phyloP scores from a whole-genome alignment of 92 coral and sea anemone species.

The Micromussa lordhowensis region DNA sequence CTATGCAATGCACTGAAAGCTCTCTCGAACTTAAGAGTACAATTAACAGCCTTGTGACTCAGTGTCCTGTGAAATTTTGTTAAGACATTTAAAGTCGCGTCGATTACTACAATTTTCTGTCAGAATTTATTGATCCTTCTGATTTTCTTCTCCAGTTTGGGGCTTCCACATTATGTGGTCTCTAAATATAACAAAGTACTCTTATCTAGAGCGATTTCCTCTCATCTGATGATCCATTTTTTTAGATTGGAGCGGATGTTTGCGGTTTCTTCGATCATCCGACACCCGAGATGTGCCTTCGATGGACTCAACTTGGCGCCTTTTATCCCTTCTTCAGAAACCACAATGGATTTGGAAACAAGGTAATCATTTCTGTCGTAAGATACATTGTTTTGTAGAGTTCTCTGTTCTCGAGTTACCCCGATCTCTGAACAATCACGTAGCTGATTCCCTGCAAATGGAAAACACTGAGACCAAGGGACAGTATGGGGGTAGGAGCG shows the following conservation, averaged over 20 bases:
- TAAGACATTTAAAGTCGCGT: background rate
- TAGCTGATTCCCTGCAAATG: background rate
- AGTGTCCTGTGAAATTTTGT: background rate
- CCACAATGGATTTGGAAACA: conserved; percentile 86
- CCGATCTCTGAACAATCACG: background rate
- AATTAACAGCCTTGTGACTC: background rate
- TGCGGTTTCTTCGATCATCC: conserved; percentile 90
- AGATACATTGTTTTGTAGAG: background rate
- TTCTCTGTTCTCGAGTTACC: background rate
- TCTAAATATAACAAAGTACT: background rate
- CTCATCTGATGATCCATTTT: background rate
- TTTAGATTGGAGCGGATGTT: conserved; percentile 92
- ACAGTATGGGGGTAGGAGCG: background rate
- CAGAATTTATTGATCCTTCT: too few relatives aligned
- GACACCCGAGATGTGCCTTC: conserved; percentile 69
- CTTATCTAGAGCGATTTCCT: background rate
- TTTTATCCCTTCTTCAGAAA: conserved; percentile 96
- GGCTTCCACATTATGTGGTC: background rate
- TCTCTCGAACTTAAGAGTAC: background rate
- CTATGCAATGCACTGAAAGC: background rate
- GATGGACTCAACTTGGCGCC: conserved; percentile 98
- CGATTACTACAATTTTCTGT: too few relatives aligned
- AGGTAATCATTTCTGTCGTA: conserved; percentile 44
- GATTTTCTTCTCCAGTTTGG: background rate
- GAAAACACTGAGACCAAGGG: background rate